Percentiles rank a stretch among this genome's conserved stretches.
Evolutionary conservation across 2,113 vertebrate species (phyloP).

Genomic region (Hemicordylus capensis): DNA sequence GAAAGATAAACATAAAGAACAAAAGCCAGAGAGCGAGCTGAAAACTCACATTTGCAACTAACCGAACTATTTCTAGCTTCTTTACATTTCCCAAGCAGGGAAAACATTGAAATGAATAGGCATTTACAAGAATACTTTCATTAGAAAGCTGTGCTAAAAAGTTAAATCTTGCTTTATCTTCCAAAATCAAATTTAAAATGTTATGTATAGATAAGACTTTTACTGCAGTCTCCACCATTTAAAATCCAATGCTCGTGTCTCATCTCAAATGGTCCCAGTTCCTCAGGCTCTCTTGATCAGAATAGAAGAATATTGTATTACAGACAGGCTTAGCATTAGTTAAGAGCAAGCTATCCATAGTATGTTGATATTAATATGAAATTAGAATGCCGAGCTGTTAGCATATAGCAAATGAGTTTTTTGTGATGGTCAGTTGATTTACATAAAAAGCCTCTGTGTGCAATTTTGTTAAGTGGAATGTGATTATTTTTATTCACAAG

Average conservation of each 20-base stretch:
- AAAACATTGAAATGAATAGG: not conserved
- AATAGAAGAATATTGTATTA: not conserved
- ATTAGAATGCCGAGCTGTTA: too few species aligned
- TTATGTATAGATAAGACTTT: not conserved
- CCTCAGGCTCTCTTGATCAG: not conserved
- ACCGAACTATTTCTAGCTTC: not conserved
- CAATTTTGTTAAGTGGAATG: too few species aligned
- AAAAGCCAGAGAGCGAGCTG: not conserved
- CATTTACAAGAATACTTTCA: not conserved
- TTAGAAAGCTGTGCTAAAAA: not conserved
- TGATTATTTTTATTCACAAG: too few species aligned
- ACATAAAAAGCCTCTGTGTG: too few species aligned
- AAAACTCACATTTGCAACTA: not conserved
- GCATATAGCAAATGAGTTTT: too few species aligned
- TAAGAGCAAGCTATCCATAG: too few species aligned
- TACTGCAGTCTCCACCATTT: not conserved
- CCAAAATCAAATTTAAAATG: not conserved
- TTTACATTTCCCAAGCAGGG: not conserved
- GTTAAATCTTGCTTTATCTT: not conserved
- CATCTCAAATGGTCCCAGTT: not conserved
- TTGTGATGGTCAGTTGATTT: too few species aligned
- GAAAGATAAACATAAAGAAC: not conserved
- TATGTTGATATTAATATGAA: too few species aligned
- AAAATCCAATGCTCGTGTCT: not conserved
- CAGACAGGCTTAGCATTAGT: not conserved